These are phyloP conservation scores for Athetis lepigone DNA, from an alignment of 2,888 invertebrate species.

Conservation along the genomic window DNA sequence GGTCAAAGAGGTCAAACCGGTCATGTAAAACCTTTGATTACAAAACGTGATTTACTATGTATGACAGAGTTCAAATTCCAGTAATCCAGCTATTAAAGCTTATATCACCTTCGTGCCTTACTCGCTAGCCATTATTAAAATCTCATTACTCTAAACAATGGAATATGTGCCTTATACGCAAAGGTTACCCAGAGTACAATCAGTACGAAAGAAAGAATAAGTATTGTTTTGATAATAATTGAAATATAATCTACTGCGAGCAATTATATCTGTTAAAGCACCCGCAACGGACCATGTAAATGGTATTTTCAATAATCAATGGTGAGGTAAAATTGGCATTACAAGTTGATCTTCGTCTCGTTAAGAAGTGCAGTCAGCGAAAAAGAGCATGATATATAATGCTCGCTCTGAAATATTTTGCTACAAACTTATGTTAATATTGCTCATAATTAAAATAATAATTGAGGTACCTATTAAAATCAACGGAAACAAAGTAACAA, in stretches of 20 bases:
- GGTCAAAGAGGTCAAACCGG: constrained; percentile 13
- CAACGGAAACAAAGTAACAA: too few relatives aligned
- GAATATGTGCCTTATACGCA: not conserved
- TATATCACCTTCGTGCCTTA: not conserved
- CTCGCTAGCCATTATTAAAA: constrained; percentile 11
- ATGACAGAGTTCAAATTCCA: constrained; percentile 3
- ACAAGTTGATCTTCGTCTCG: too few relatives aligned
- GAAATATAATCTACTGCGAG: not conserved
- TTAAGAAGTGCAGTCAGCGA: too few relatives aligned
- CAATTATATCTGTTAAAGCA: not conserved
- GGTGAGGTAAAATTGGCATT: too few relatives aligned
- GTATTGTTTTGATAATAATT: not conserved
- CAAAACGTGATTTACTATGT: constrained; percentile 5
- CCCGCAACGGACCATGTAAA: not conserved
- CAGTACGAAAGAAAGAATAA: not conserved
- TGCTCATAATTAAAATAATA: too few relatives aligned
- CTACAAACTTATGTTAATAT: too few relatives aligned
- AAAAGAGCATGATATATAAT: too few relatives aligned
- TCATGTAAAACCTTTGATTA: constrained; percentile 8
- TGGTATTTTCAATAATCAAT: too few relatives aligned
- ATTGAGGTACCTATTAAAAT: too few relatives aligned
- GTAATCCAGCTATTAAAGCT: constrained; percentile 5
- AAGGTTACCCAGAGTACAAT: not conserved
- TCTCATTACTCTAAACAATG: constrained; percentile 21
- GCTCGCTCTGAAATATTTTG: too few relatives aligned